These are phyloP conservation scores for Tetrax tetrax DNA, from an alignment of 2,113 vertebrate genomes.

Conservation along the genomic window DNA sequence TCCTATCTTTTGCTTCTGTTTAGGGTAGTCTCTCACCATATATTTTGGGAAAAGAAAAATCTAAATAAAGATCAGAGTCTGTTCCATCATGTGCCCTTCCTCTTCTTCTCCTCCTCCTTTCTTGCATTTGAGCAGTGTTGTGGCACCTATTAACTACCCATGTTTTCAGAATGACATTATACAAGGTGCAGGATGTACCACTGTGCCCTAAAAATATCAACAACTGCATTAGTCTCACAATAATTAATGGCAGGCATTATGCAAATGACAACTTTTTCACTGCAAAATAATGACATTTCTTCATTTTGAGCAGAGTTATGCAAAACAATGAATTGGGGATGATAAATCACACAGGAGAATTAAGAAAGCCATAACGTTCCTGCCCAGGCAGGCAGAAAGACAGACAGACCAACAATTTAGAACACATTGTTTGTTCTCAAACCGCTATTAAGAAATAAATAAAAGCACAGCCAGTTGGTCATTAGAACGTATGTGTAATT, in stretches of 20 bases:
- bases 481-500: constrained; percentile 79
- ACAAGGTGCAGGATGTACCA: constrained; percentile 85
- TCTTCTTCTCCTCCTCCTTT: constrained; percentile 65
- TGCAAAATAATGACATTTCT: constrained; percentile 88
- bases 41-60: constrained; percentile 68
- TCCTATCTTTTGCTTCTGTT: constrained; percentile 75
- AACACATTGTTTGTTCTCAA: constrained; percentile 80
- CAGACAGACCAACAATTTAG: constrained; percentile 81
- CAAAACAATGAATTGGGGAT: constrained; percentile 85
- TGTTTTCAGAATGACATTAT: constrained; percentile 83
- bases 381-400: constrained; percentile 82
- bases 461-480: constrained; percentile 77
- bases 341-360: constrained; percentile 84
- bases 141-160: constrained; percentile 83
- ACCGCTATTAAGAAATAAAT: constrained; percentile 74
- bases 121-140: constrained; percentile 78
- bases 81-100: constrained; percentile 76
- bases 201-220: constrained; percentile 87
- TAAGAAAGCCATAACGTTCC: constrained; percentile 81
- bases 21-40: constrained; percentile 71
- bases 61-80: constrained; percentile 80
- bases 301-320: constrained; percentile 86
- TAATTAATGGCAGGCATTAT: constrained; percentile 90
- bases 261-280: constrained; percentile 87
- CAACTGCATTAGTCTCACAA: constrained; percentile 86